Evolutionary conservation across 1,140 invertebrate genomes (phyloP), one percentile per base, ranked within the genome.

Genomic region (Trichonephila clavata): DNA sequence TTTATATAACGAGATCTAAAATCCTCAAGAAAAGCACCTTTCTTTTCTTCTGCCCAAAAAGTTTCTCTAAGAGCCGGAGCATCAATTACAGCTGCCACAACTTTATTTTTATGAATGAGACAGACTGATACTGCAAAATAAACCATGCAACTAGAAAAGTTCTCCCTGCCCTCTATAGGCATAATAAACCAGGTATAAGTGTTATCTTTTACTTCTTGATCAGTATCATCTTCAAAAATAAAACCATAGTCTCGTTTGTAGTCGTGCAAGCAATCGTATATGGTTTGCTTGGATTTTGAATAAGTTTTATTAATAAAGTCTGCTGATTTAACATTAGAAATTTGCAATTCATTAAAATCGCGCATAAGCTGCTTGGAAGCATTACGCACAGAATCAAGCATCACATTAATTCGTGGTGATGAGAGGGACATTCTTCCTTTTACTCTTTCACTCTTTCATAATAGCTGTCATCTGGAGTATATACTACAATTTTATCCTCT

Each of bases 31-130:
- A 80, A 80, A 80, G 77, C 77, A 24, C 77, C 77, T 80, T 80
- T 80, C 32, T 80, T 80, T 80, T 80, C 77, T 80, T 80, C 77
- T 80, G 77, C 77, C 77, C 77, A 80, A 80, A 80, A 80, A 80
- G 77, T 80, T 80, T 80, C 77, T 80, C 77, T 80, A 80, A 80
- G 77, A 80, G 77, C 77, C 77, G 77, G 77, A 80, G 77, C 77
- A 80, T 80, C 77, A 80, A 80, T 80, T 80, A 80, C 77, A 80
- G 77, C 77, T 80, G 77, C 77, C 77, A 80, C 77, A 80, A 27
- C 77, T 80, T 80, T 80, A 80, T 80, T 80, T 80, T 80, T 80
- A 80, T 80, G 77, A 80, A 80, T 80, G 77, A 80, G 77, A 80
- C 77, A 80, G 77, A 80, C 77, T 80, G 77, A 80, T 80, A 80